A percentile compares a stretch with the other conserved stretches of the same genome.
Conservation (phyloP, 1,140 invertebrate genomes). For the Meloidogyne exigua region DNA sequence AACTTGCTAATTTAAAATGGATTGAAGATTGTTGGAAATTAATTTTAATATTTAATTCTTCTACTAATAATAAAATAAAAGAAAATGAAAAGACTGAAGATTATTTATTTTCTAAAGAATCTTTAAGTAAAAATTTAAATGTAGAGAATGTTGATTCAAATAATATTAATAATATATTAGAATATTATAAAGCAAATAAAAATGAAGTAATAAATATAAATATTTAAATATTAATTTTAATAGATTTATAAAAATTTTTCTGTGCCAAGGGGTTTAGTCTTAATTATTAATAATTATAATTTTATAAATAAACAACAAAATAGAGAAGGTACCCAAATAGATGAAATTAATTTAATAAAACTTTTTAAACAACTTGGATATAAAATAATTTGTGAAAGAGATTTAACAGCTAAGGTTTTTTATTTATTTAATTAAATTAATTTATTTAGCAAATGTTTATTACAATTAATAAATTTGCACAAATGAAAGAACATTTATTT, state of each 20-base stretch:
- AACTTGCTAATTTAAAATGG: conserved; percentile 5
- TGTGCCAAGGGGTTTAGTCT: conserved; percentile 23
- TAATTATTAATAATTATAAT: conserved; percentile 32
- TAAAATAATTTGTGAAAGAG: conserved; percentile 22
- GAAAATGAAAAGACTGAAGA: neutral
- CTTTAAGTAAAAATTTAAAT: neutral
- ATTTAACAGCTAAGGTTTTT: conserved; percentile 21
- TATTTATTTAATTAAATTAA: neutral
- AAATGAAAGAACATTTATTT: conserved; percentile 21
- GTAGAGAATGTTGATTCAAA: neutral
- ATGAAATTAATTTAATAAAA: conserved; percentile 18
- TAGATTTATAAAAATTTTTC: conserved; percentile 32
- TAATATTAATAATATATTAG: neutral
- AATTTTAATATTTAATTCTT: neutral
- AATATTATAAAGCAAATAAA: neutral
- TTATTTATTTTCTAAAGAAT: neutral
- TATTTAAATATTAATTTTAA: neutral
- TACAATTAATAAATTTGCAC: conserved; percentile 29
- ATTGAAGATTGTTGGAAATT: neutral
- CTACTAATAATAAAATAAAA: neutral
- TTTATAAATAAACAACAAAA: conserved; percentile 13
- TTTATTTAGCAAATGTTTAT: conserved; percentile 43
- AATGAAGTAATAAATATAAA: conserved; percentile 10
- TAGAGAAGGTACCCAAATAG: conserved; percentile 25
- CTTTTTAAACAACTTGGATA: conserved; percentile 23